A percentile compares a stretch with the other conserved stretches of the same genome.
Conservation (phyloP, 2,888 invertebrate species). For the Thysanoteuthis rhombus region DNA sequence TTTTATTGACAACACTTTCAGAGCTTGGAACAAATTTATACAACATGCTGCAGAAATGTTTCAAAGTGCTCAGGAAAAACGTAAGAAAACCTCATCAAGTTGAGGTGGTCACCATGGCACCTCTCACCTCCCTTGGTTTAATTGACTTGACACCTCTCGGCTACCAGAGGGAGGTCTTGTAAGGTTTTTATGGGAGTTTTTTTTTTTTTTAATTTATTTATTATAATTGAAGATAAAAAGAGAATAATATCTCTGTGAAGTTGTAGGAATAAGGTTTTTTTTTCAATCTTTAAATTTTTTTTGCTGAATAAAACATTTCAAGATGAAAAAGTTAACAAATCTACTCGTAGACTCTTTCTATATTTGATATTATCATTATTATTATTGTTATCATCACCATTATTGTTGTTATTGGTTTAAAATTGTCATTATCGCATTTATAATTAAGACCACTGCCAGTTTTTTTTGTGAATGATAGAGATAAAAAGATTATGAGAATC, state of each 20-base stretch:
- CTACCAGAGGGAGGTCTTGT: neutral
- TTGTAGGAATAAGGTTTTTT: neutral
- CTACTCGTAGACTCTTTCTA: neutral
- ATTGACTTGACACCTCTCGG: neutral
- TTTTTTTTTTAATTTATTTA: neutral
- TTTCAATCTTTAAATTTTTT: neutral
- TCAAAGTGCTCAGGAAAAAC: conserved; percentile 29
- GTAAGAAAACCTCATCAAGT: neutral
- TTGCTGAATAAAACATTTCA: conserved; percentile 28
- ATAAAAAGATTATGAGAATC: conserved; percentile 21
- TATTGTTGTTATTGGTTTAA: neutral
- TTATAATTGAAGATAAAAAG: neutral
- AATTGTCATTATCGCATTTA: conserved; percentile 12
- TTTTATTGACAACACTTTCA: conserved; percentile 24
- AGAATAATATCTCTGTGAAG: neutral
- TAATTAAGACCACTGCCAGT: neutral
- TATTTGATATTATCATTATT: conserved; percentile 18
- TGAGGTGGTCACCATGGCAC: neutral
- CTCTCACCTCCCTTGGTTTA: neutral
- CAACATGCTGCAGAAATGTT: conserved; percentile 28
- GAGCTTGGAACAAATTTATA: conserved; percentile 24
- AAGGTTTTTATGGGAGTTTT: neutral
- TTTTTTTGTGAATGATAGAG: conserved; percentile 16
- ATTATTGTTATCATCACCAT: conserved; percentile 22
- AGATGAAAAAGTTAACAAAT: conserved; percentile 22